Evolutionary conservation across 2,797 vertebrate species (phyloP), one percentile per base, ranked within the genome.

Genomic region (Mergus octosetaceus): DNA sequence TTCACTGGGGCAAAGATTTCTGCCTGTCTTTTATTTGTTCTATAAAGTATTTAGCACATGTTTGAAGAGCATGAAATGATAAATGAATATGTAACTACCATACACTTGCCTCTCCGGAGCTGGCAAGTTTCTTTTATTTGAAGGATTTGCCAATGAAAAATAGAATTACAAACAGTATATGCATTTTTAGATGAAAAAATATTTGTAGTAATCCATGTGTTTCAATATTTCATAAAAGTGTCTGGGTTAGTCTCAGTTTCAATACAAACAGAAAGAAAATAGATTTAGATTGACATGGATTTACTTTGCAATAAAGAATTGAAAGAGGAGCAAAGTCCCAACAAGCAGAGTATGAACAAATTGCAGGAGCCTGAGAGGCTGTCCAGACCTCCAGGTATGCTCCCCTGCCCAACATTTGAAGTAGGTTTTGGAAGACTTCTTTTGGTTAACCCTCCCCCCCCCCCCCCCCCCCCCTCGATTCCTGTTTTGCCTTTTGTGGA

Each of bases 231-330:
- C 82, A 71, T 66, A 9, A 8, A 60, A 86, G 39, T 17, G 53
- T 32, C 73, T 2, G 11, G 9, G 47, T 20, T 77, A 36, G 69
- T 83, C 82, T 89, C 65, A 9, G 20, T 92, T 95, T 80, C 85
- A 94, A 71, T 24, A 43, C 57, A 92, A 95, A 89, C 77, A 70
- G 56, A 88, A 77, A 66, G 78, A 76, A 93, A 92, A 94, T 30
- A 75, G 65, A 54, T 65, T 91, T 58, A 51, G 53, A 91, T 57
- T 68, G 85, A 89, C 80, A 47, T n/a, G 65, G 56, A 49, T 91
- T 80, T 57, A 62, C 70, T 45, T 51, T 73, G 47, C 69, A 88
- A 72, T 45, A 73, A 86, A 95, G 7, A 1, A 17, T 49, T 0
- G 14, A 15, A 36, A 36, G 27, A 36, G 30, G n/a, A 68, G 70